phyloP scores from a whole-genome alignment of 2,888 invertebrate genomes.

The Eupithecia vulgata region DNA sequence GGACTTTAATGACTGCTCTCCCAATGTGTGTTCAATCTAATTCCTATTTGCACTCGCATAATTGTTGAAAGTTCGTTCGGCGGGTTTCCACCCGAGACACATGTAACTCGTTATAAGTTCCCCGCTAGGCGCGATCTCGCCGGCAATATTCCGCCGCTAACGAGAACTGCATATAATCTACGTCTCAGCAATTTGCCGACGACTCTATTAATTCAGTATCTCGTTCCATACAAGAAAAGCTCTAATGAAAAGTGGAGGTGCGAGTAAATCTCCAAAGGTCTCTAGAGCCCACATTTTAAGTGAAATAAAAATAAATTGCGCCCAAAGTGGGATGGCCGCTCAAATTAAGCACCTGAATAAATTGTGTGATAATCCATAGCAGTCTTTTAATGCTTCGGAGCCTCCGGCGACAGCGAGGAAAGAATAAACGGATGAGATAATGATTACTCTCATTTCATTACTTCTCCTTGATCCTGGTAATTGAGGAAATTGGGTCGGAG shows the following conservation, averaged over 20 bases:
- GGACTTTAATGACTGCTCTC: slow-evolving; percentile 70
- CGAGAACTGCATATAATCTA: slow-evolving; percentile 52
- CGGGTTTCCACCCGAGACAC: slow-evolving; percentile 52
- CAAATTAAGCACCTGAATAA: slow-evolving; percentile 84
- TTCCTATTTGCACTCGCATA: slow-evolving; percentile 74
- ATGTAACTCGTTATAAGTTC: slow-evolving; percentile 73
- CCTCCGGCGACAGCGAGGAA: slow-evolving; percentile 66
- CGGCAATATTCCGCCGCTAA: slow-evolving; percentile 47
- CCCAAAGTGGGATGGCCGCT: slow-evolving; percentile 78
- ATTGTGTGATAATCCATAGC: slow-evolving; percentile 82
- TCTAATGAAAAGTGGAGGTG: slow-evolving; percentile 70
- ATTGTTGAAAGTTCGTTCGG: slow-evolving; percentile 68
- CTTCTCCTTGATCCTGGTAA: slow-evolving; percentile 81
- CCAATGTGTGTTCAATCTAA: slow-evolving; percentile 76
- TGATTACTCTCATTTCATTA: slow-evolving; percentile 83
- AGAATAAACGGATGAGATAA: slow-evolving; percentile 80
- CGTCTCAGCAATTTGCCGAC: slow-evolving; percentile 20
- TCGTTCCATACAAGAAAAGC: slow-evolving; percentile 49
- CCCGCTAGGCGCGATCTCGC: slow-evolving; percentile 49
- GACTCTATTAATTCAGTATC: slow-evolving; percentile 16
- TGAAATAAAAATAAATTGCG: slow-evolving; percentile 82
- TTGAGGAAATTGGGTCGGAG: slow-evolving; percentile 81
- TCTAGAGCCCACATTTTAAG: slow-evolving; percentile 66
- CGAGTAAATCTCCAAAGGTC: slow-evolving; percentile 61
- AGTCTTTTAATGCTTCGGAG: slow-evolving; percentile 80